These are phyloP conservation scores for Argynnis bischoffii DNA, from an alignment of 2,888 invertebrate genomes.

Conservation along the genomic window DNA sequence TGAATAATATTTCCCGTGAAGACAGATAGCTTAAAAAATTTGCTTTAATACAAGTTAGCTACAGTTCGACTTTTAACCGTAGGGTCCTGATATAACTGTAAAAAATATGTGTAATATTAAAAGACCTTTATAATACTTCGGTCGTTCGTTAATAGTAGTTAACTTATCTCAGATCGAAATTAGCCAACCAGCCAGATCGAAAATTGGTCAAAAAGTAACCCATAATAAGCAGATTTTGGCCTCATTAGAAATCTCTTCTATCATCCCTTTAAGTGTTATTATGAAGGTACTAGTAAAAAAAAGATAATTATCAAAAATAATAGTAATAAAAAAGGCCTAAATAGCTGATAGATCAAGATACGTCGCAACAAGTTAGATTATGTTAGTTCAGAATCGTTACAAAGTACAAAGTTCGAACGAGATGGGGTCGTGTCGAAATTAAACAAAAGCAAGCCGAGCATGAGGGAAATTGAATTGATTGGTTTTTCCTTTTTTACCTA, in stretches of 20 bases:
- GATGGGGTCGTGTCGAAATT: slow-evolving; percentile 42
- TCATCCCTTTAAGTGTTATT: neutral
- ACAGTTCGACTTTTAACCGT: too few species aligned
- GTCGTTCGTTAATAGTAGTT: too few species aligned
- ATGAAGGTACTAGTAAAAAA: neutral
- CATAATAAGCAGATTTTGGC: too few species aligned
- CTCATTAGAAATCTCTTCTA: too few species aligned
- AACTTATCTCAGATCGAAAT: too few species aligned
- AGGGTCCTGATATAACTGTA: too few species aligned
- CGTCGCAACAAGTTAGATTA: slow-evolving; percentile 38
- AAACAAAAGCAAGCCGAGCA: slow-evolving; percentile 43
- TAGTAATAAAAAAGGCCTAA: neutral
- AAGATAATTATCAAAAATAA: neutral
- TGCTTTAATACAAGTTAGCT: neutral
- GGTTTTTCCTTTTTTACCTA: slow-evolving; percentile 39
- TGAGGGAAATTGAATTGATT: slow-evolving; percentile 43
- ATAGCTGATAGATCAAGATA: slow-evolving; percentile 4
- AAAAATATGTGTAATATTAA: too few species aligned
- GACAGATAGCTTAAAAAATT: slow-evolving; percentile 22
- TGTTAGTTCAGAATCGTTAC: slow-evolving; percentile 40
- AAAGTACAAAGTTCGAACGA: slow-evolving; percentile 38
- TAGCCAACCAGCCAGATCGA: too few species aligned
- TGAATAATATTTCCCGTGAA: slow-evolving; percentile 29
- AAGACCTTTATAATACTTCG: too few species aligned
- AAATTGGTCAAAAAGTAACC: too few species aligned